Evolutionary conservation across 2,888 invertebrate species (phyloP), one percentile per base, ranked within the genome.

Genomic region (Drosophila putrida): DNA sequence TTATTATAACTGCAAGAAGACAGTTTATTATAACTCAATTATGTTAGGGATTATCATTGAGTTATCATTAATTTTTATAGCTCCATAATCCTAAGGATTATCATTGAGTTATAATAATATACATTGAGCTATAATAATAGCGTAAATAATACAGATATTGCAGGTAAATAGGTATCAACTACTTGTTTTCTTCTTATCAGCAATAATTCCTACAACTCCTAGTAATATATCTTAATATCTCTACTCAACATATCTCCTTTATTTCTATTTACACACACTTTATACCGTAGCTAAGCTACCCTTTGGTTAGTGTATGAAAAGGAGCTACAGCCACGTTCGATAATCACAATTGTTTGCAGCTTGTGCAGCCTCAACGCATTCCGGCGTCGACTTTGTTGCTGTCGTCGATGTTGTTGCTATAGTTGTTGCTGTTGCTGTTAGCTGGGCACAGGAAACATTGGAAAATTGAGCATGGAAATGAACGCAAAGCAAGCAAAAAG

Each of bases 341-440:
- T 84, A 84, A 84, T 84, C 90, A 86, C 84, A 85, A 89, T 84
- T 88, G 90, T 84, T 89, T 88, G 88, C 88, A 89, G 89, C 88
- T 85, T 76, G 82, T 78, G 82, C 81, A 80, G 84, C 78, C 78
- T 68, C 82, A 82, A 82, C 88, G 82, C 82, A 89, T 85, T 80
- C 79, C 66, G 63, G 54, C 65, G 78, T 68, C 73, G 64, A 63
- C 49, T 77, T 75, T 74, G 61, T 62, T 39, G 67, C 62, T 66
- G 73, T 57, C 50, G 78, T 61, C 61, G 58, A 61, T 57, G 78
- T 27, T 70, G 61, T 31, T 53, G 59, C 50, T 79, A 84, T 60
- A 66, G 78, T 47, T 28, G 44, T 61, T 63, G 66, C 10, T 69
- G 58, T 63, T 59, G 65, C 64, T 71, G 75, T 62, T 71, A 65